Base-by-base conservation (phyloP, 2,888 invertebrate genomes). In the Agrypnus murinus region DNA sequence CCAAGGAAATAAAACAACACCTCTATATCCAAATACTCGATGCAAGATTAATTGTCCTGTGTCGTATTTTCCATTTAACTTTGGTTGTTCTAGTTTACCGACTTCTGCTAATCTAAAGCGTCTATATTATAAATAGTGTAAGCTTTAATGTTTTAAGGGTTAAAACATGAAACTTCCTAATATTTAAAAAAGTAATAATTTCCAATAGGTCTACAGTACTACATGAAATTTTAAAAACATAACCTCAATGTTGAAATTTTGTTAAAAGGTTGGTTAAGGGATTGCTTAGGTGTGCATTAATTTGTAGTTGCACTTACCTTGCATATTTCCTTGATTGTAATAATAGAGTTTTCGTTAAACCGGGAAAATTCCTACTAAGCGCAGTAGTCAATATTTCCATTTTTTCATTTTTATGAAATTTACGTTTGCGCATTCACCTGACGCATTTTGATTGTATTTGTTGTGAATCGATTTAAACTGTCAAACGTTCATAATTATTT, bases 1-100 rank as follows among this genome's bases (percentile, higher is more conserved):
- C 98, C 99, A 99, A 0, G 99, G 98, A 84, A 99, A 99, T 59
- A 99, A 88, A 68, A 99, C 93, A 10, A 99, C 97, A 3, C 99
- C 99, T 78, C 99, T 90, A 84, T 99, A 99, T 12, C 98, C 98
- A 86, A 99, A 99, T 14, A 99, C 94, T 81, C 95, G 92, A 84
- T 99, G 99, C 62, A 99, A 88, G 85, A 99, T 98, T 72, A 98
- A 87, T 86, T 98, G 98, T 8, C 98, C 98, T 2, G 98, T 97
- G 81, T 96, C 95, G 87, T 98, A 98, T 87, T 96, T 95, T 46
- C 95, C 95, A 75, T 93, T 90, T 65, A 92, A 84, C 87, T 96
- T 97, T 38, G 96, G 95, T 36, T 91, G 86, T 86, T 97, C 95
- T 79, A 98, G 87, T 83, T 94, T 93, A 12, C 98, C 98, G 75